These are phyloP conservation scores for Ondatra zibethicus DNA, from an alignment of 2,113 vertebrate species.

Conservation along the genomic window DNA sequence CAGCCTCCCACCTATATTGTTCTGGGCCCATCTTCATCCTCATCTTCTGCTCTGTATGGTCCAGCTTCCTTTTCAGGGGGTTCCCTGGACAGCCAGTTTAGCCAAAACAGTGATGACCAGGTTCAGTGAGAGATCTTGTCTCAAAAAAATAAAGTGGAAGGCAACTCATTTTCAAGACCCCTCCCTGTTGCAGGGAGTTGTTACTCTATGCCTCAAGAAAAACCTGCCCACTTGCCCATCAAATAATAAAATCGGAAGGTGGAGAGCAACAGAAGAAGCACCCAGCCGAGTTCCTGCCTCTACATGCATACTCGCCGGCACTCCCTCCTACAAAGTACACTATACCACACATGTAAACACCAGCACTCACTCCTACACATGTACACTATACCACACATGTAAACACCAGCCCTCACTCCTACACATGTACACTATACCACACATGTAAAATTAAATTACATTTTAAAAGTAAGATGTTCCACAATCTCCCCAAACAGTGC, in stretches of 20 bases:
- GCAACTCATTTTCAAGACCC: background rate
- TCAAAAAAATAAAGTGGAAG: background rate
- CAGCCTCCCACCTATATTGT: background rate
- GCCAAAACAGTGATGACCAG: background rate
- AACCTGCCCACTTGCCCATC: background rate
- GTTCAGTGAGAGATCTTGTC: background rate
- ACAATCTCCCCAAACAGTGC: background rate
- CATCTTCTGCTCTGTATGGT: fast-evolving
- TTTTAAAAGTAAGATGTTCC: background rate
- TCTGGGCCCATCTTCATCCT: background rate
- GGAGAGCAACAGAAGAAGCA: background rate
- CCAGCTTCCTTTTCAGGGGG: background rate
- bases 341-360: too few species aligned
- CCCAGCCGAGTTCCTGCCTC: background rate
- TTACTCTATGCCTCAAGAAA: background rate
- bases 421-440: background rate
- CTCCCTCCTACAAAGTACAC: background rate
- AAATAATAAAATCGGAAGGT: background rate
- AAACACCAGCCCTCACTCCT: background rate
- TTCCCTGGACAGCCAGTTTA: background rate
- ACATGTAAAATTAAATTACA: background rate
- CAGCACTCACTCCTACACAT: background rate
- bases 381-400: background rate
- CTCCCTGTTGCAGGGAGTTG: background rate
- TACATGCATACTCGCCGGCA: background rate